Conservation (phyloP, 2,888 invertebrate genomes). For the Stenchaetothrips biformis region DNA sequence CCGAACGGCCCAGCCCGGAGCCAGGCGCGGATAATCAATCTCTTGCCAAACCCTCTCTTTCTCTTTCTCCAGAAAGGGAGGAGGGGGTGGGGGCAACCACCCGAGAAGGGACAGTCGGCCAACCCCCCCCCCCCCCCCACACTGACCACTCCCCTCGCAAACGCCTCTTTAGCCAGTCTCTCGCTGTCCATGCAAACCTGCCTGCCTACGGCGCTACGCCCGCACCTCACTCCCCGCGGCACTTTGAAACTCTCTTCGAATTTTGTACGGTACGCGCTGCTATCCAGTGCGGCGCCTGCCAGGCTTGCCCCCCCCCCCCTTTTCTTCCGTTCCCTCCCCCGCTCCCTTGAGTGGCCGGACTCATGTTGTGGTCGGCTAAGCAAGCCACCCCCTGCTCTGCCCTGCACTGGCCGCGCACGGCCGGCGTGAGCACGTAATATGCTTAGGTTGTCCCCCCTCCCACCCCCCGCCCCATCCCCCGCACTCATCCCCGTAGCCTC, state of each 20-base stretch:
- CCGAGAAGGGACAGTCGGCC: background rate
- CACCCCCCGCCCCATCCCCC: background rate
- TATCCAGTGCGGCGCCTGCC: background rate
- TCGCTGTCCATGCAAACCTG: too few species aligned
- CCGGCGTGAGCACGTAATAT: conserved; percentile 16
- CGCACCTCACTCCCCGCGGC: background rate
- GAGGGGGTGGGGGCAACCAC: background rate
- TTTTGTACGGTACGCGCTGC: conserved; percentile 12
- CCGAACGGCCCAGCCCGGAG: background rate
- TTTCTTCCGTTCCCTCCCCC: background rate
- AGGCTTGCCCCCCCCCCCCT: background rate
- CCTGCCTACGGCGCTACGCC: background rate
- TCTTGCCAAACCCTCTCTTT: conserved; percentile 5
- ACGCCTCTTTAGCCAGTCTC: background rate
- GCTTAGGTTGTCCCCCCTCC: background rate
- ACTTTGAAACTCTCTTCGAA: conserved; percentile 25
- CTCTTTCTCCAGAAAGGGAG: background rate
- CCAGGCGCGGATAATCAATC: conserved; percentile 22
- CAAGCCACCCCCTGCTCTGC: background rate
- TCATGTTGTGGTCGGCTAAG: conserved; percentile 15
- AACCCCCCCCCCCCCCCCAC: background rate
- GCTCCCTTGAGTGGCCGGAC: conserved; percentile 6
- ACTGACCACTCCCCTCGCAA: background rate
- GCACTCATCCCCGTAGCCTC: background rate
- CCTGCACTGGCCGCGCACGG: too few species aligned